Conservation (phyloP, 1,140 invertebrate species). For the Drosophila sp. region DNA sequence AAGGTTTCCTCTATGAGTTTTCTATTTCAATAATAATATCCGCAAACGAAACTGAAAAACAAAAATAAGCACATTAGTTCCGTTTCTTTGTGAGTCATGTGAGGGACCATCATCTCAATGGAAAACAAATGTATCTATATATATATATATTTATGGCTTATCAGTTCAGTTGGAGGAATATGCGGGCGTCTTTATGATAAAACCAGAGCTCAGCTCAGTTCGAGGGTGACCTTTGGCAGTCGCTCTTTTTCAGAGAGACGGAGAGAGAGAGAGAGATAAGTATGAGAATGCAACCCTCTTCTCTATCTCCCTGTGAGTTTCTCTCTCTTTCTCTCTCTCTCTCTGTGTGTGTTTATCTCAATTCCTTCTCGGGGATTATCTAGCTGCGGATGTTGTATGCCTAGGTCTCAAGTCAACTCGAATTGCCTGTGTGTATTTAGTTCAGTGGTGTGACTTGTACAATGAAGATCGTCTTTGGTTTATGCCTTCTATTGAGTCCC, state of each 20-base stretch:
- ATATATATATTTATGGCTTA: constrained; percentile 37
- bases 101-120: constrained; percentile 17
- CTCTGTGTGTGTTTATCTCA: not conserved
- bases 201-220: constrained; percentile 26
- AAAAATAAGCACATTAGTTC: constrained; percentile 36
- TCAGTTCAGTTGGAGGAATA: constrained; percentile 28
- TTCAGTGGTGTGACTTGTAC: constrained; percentile 35
- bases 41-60: not conserved
- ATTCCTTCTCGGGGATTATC: constrained; percentile 29
- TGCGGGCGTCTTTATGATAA: constrained; percentile 63
- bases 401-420: constrained; percentile 33
- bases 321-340: not conserved
- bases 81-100: constrained; percentile 57
- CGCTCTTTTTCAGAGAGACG: not conserved
- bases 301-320: constrained; percentile 24
- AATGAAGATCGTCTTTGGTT: constrained; percentile 38
- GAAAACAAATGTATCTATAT: constrained; percentile 59
- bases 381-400: constrained; percentile 45
- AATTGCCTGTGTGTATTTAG: constrained; percentile 32
- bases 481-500: constrained; percentile 34
- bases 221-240: constrained; percentile 45
- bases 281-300: constrained; percentile 21
- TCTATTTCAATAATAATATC: not conserved
- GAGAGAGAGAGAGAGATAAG: not conserved
- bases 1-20: not conserved